Percentiles rank a stretch among this genome's conserved stretches.
phyloP scores from a whole-genome alignment of 2,888 invertebrate species.

The Drosophila nr. fundita region DNA sequence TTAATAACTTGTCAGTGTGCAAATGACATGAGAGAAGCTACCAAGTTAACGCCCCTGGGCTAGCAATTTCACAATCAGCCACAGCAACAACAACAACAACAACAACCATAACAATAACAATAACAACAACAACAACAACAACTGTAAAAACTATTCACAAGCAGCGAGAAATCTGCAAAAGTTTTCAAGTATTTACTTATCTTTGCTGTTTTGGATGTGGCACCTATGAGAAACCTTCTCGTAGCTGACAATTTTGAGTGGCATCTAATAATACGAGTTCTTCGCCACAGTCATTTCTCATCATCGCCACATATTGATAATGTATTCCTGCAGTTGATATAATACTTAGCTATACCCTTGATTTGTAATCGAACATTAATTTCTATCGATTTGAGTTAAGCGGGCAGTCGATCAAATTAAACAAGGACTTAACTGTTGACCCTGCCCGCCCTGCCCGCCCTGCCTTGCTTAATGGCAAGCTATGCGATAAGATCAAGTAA shows the following conservation, averaged over 20 bases:
- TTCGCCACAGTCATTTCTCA: too few species aligned
- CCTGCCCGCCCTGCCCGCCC: background rate
- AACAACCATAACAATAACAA: background rate
- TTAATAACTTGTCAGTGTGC: conserved; percentile 82
- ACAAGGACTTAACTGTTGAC: background rate
- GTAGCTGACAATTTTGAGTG: conserved; percentile 21
- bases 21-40: conserved; percentile 77
- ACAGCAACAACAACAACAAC: conserved; percentile 5
- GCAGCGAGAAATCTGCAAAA: background rate
- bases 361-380: background rate
- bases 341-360: background rate
- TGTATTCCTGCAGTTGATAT: background rate
- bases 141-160: background rate
- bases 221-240: conserved; percentile 8
- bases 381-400: background rate
- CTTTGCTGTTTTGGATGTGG: background rate
- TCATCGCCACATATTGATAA: background rate
- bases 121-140: conserved; percentile 12
- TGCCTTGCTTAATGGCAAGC: background rate
- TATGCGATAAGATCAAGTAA: conserved; percentile 43
- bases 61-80: conserved; percentile 59
- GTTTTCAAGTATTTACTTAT: conserved; percentile 7
- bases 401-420: background rate
- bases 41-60: conserved; percentile 74
- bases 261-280: conserved; percentile 6